Conservation (phyloP, 2,797 vertebrate species). For the Enteromius treurensis region DNA sequence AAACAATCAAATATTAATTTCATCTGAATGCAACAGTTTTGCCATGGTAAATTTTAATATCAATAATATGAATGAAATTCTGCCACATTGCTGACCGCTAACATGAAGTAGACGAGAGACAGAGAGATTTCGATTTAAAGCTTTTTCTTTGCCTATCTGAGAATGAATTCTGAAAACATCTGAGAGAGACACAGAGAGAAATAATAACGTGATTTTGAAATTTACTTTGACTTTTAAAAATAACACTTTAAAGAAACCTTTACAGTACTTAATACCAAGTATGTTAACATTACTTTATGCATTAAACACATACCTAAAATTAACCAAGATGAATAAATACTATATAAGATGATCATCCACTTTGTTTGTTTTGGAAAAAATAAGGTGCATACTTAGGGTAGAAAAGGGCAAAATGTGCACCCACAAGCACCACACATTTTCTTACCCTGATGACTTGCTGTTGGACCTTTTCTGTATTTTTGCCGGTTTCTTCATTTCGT, state of each 20-base stretch:
- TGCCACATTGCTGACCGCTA: background rate
- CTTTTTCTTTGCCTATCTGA: background rate
- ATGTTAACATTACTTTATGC: too few relatives aligned
- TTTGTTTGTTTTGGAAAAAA: background rate
- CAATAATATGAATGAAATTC: background rate
- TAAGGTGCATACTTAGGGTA: background rate
- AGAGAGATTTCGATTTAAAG: too few relatives aligned
- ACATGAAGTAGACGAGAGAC: background rate
- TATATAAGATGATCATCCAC: too few relatives aligned
- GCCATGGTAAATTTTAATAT: background rate
- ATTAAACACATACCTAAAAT: too few relatives aligned
- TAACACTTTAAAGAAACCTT: too few relatives aligned
- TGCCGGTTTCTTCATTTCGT: conserved; percentile 71
- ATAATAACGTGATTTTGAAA: too few relatives aligned
- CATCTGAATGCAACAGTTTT: background rate
- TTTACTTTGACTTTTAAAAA: too few relatives aligned
- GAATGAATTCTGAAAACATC: too few relatives aligned
- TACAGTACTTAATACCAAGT: too few relatives aligned
- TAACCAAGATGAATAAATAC: too few relatives aligned
- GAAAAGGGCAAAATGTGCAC: background rate
- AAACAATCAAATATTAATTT: background rate
- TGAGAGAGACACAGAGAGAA: too few relatives aligned
- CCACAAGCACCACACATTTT: conserved; percentile 39
- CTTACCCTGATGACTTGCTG: conserved; percentile 79
- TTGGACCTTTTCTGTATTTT: conserved; percentile 69